Percentiles rank a stretch among this genome's conserved stretches.
Evolutionary conservation across 2,113 vertebrate species (phyloP).

Genomic region (Hepsetus odoe): DNA sequence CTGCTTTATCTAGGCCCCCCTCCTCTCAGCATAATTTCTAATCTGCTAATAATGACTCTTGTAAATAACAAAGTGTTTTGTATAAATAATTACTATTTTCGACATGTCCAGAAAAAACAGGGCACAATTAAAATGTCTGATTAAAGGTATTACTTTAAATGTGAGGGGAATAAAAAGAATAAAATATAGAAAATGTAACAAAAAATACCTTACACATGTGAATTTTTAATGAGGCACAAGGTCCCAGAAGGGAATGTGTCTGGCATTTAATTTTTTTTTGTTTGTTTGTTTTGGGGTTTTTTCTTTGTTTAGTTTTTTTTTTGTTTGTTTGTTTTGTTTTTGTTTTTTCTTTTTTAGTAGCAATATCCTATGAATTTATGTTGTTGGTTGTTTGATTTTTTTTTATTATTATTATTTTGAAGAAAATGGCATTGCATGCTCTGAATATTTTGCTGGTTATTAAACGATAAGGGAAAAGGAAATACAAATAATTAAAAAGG

Average conservation of each 20-base stretch:
- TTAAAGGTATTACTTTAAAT: conserved; percentile 77
- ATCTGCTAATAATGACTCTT: conserved; percentile 82
- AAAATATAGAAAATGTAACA: conserved; percentile 64
- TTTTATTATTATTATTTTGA: conserved; percentile 63
- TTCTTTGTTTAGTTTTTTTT: conserved; percentile 56
- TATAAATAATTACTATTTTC: conserved; percentile 99
- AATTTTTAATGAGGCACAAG: conserved; percentile 65
- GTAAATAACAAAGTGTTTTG: conserved; percentile 97
- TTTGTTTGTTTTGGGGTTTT: background rate
- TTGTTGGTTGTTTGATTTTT: conserved; percentile 55
- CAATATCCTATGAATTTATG: conserved; percentile 59
- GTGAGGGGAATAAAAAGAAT: conserved; percentile 68
- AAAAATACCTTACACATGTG: conserved; percentile 68
- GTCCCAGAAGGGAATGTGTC: conserved; percentile 69
- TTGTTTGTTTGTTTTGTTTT: conserved; percentile 56
- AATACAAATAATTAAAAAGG: conserved; percentile 64
- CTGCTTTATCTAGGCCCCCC: conserved; percentile 57
- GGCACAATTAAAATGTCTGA: conserved; percentile 89
- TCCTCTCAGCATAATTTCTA: conserved; percentile 76
- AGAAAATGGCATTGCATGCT: conserved; percentile 90
- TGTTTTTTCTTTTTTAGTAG: conserved; percentile 66
- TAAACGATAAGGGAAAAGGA: conserved; percentile 77
- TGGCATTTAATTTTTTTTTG: conserved; percentile 52
- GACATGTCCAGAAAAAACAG: conserved; percentile 90
- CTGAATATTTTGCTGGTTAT: conserved; percentile 88